Evolutionary conservation across 1,140 invertebrate species (phyloP).

Genomic region (Oreohelix idahoensis): DNA sequence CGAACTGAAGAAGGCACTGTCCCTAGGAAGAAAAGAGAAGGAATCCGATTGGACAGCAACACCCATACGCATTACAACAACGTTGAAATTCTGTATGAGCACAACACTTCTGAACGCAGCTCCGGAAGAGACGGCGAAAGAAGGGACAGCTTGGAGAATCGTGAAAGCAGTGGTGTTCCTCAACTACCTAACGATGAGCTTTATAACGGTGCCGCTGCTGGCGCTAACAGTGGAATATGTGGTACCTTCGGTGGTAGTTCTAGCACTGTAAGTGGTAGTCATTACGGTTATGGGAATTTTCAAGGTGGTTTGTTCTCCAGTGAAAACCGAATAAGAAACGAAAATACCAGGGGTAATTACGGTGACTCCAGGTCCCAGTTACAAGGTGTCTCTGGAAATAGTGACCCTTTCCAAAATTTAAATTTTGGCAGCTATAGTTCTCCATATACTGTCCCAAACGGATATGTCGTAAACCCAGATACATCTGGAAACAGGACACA

Average conservation of each 20-base stretch:
- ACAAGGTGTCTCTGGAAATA: slow-evolving; percentile 1
- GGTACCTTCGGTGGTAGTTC: not conserved
- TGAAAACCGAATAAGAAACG: not conserved
- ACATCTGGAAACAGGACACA: not conserved
- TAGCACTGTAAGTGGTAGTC: not conserved
- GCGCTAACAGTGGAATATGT: not conserved
- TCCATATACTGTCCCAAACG: slow-evolving; percentile 12
- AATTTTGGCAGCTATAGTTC: not conserved
- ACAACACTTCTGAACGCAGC: not conserved
- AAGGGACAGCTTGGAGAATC: slow-evolving; percentile 24
- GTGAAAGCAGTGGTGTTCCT: slow-evolving; percentile 28
- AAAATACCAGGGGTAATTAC: not conserved
- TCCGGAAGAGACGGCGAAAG: not conserved
- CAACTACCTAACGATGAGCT: slow-evolving; percentile 1
- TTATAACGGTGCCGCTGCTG: not conserved
- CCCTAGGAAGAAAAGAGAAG: slow-evolving; percentile 11
- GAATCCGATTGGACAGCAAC: slow-evolving; percentile 38
- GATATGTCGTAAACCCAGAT: slow-evolving; percentile 14
- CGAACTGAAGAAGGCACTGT: slow-evolving; percentile 27
- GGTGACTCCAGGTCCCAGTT: not conserved
- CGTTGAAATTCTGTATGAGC: slow-evolving; percentile 22
- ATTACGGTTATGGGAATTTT: not conserved
- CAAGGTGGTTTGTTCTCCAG: not conserved
- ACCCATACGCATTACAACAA: slow-evolving; percentile 33
- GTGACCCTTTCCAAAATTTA: not conserved